phyloP scores from a whole-genome alignment of 2,888 invertebrate species.

The Lathronympha strigana region DNA sequence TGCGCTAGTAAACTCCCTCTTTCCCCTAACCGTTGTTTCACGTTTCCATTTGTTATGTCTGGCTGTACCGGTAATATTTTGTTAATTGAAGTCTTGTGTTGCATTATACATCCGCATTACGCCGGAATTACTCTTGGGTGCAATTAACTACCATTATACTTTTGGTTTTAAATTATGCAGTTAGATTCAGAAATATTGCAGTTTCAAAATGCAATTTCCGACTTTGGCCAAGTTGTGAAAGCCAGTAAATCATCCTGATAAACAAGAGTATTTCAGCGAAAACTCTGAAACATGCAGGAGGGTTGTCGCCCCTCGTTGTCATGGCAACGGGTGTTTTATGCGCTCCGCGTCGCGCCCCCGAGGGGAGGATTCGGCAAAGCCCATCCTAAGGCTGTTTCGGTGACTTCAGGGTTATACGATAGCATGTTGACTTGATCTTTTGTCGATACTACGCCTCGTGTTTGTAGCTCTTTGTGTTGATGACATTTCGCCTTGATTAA shows the following conservation, averaged over 20 bases:
- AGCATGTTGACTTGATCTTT: constrained; percentile 32
- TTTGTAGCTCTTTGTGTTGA: constrained; percentile 6
- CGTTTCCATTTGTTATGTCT: constrained; percentile 50
- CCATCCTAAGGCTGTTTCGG: constrained; percentile 45
- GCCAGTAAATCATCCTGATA: constrained; percentile 29
- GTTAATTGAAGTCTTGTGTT: constrained; percentile 16
- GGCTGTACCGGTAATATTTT: constrained; percentile 39
- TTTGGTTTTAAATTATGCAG: not conserved
- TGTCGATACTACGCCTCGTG: constrained; percentile 12
- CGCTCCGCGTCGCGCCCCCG: constrained; percentile 64
- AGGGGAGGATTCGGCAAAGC: constrained; percentile 59
- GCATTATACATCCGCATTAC: not conserved
- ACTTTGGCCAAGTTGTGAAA: constrained; percentile 5
- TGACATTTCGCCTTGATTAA: not conserved
- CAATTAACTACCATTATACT: not conserved
- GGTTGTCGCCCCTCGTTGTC: constrained; percentile 77
- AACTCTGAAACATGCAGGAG: constrained; percentile 54
- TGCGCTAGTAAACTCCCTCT: constrained; percentile 10
- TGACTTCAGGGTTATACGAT: constrained; percentile 29
- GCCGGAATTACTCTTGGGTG: not conserved
- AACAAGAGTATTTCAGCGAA: constrained; percentile 25
- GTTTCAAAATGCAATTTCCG: not conserved
- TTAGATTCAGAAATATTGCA: constrained; percentile 1
- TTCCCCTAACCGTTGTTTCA: constrained; percentile 26
- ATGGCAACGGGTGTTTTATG: constrained; percentile 74